Evolutionary conservation across 2,888 invertebrate species (phyloP).

Genomic region (Ischnus inquisitorius): DNA sequence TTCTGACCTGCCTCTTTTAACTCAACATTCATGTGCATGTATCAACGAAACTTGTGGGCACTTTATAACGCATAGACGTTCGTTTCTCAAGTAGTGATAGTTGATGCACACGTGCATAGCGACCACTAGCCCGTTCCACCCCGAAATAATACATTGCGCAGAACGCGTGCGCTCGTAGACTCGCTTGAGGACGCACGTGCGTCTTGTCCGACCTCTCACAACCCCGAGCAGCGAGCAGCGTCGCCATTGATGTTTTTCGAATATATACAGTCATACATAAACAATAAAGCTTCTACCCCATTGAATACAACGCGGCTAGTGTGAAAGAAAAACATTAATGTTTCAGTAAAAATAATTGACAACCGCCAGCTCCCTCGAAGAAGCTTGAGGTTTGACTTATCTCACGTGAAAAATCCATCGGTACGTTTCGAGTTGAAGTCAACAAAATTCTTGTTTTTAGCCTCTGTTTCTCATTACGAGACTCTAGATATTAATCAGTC

Average conservation of each 20-base stretch:
- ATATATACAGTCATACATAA: neutral
- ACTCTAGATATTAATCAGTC: too few species aligned
- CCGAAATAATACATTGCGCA: conserved; percentile 33
- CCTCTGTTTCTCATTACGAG: too few species aligned
- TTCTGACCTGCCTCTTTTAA: conserved; percentile 4
- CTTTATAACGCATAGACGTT: conserved; percentile 10
- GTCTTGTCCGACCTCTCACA: conserved; percentile 4
- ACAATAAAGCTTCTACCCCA: neutral
- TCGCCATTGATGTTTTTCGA: neutral
- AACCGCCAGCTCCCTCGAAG: neutral
- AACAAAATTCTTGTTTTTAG: too few species aligned
- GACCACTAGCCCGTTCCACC: conserved; percentile 25
- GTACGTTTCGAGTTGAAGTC: too few species aligned
- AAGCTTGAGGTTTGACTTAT: neutral
- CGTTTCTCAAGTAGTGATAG: conserved; percentile 26
- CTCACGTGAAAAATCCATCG: neutral
- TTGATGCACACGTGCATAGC: conserved; percentile 37
- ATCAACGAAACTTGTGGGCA: conserved; percentile 1
- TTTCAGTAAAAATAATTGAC: neutral
- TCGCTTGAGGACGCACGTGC: conserved; percentile 25
- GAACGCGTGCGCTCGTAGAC: neutral
- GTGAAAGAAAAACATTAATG: neutral
- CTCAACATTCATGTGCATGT: conserved; percentile 3
- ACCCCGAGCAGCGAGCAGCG: neutral
- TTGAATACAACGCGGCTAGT: neutral